Percentiles rank a stretch among this genome's conserved stretches.
phyloP scores from a whole-genome alignment of 2,113 vertebrate species.

The Vombatus ursinus region DNA sequence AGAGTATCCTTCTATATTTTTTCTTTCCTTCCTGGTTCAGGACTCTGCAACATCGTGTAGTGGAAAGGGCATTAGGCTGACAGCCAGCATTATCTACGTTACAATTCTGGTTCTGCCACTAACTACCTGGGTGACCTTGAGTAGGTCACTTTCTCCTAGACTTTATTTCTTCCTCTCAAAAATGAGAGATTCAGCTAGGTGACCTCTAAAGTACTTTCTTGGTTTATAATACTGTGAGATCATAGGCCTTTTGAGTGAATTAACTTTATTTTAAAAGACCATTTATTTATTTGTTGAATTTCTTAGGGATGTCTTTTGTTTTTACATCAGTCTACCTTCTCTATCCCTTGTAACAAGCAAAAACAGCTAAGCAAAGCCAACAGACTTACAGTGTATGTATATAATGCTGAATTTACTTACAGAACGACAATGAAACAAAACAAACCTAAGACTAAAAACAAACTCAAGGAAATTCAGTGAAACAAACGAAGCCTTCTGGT shows the following conservation, averaged over 20 bases:
- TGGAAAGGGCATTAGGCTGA: neutral
- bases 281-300: neutral
- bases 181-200: neutral
- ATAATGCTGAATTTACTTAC: neutral
- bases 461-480: neutral
- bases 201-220: neutral
- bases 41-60: neutral
- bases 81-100: neutral
- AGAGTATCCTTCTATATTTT: slow-evolving; percentile 48
- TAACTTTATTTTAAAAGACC: neutral
- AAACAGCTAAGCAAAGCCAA: neutral
- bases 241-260: neutral
- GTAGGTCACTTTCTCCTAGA: neutral
- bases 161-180: neutral
- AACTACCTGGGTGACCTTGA: neutral
- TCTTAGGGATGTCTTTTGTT: neutral
- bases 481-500: neutral
- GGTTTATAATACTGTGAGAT: neutral
- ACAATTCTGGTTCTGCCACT: neutral
- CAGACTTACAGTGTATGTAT: neutral
- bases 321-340: neutral
- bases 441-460: neutral
- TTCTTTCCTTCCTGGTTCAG: neutral
- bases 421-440: neutral
- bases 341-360: neutral